A percentile compares a stretch with the other conserved stretches of the same genome.
Evolutionary conservation across 1,140 invertebrate species (phyloP).

Genomic region (Leptopilina clavipes): DNA sequence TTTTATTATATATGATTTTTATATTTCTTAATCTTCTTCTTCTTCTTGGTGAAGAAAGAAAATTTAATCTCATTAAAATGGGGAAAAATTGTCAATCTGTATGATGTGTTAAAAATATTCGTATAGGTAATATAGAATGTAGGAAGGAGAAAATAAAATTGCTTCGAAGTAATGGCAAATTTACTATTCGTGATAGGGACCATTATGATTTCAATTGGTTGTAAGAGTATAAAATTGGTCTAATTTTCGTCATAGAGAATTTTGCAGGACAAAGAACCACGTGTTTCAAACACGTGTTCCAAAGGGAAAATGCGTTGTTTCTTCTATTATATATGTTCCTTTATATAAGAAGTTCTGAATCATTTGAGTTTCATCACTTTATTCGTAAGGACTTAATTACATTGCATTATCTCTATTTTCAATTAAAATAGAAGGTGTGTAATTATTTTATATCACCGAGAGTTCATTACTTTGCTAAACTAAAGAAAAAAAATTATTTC

Average conservation of each 20-base stretch:
- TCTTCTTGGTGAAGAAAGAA: no score
- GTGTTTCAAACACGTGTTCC: neutral
- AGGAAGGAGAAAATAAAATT: neutral
- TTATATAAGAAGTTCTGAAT: neutral
- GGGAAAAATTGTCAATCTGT: no score
- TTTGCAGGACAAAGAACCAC: neutral
- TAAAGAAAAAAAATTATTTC: no score
- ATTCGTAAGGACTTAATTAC: neutral
- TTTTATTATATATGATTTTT: no score
- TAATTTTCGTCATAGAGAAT: neutral
- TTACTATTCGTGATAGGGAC: neutral
- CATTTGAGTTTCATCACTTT: neutral
- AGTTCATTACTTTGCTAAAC: no score
- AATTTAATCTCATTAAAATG: neutral
- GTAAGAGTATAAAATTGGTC: neutral
- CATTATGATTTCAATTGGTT: conserved; percentile 2
- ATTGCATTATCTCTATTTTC: neutral
- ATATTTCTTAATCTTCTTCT: no score
- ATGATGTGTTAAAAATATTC: no score
- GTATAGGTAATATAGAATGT: no score
- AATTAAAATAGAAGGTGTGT: no score
- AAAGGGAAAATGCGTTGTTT: conserved; percentile 13
- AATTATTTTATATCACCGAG: no score
- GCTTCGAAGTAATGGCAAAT: neutral
- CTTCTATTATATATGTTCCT: neutral